phyloP scores from a whole-genome alignment of 2,797 vertebrate genomes.

The Muscicapa striata region DNA sequence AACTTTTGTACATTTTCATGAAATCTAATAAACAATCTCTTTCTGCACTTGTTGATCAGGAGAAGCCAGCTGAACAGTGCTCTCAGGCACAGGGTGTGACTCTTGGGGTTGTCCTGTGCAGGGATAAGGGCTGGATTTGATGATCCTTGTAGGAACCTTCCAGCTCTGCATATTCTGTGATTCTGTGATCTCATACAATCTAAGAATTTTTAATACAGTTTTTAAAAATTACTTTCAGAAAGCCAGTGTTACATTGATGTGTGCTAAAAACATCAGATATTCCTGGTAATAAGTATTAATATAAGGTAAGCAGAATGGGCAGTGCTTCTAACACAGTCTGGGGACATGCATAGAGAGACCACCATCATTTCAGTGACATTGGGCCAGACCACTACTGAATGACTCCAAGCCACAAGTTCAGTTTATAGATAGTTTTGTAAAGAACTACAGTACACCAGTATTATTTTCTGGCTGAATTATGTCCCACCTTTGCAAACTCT shows the following conservation, averaged over 20 bases:
- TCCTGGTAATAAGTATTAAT: background rate
- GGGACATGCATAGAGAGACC: background rate
- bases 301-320: background rate
- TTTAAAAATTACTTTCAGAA: background rate
- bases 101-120: background rate
- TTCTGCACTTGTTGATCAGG: rapidly evolving
- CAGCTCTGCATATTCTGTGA: background rate
- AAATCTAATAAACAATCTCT: too few relatives aligned
- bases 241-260: background rate
- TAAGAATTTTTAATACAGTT: background rate
- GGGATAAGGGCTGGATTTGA: background rate
- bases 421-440: background rate
- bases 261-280: background rate
- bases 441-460: background rate
- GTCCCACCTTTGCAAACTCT: background rate
- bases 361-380: background rate
- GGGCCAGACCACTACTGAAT: background rate
- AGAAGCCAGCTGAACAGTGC: background rate
- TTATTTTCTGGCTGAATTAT: background rate
- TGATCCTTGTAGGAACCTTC: background rate
- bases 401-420: background rate
- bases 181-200: background rate
- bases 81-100: background rate
- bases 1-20: too few relatives aligned
- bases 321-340: background rate